Evolutionary conservation across 1,140 invertebrate species (phyloP).

Genomic region (Lycorma delicatula): DNA sequence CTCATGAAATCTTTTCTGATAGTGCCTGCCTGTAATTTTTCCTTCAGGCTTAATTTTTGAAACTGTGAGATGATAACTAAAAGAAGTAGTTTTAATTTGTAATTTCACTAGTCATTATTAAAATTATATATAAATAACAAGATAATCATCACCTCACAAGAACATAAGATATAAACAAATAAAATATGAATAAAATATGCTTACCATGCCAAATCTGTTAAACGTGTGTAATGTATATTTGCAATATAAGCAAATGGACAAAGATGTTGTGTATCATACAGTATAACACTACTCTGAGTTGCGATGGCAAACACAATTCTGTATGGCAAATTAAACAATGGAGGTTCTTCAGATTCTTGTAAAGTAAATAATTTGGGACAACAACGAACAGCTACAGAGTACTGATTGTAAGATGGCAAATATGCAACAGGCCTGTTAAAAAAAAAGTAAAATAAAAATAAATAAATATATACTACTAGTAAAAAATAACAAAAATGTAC

Average conservation of each 20-base stretch:
- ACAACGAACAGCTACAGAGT: constrained; percentile 70
- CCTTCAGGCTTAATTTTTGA: too few species aligned
- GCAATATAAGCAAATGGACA: constrained; percentile 75
- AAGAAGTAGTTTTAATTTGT: too few species aligned
- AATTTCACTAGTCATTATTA: not conserved
- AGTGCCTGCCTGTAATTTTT: too few species aligned
- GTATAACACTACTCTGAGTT: constrained; percentile 72
- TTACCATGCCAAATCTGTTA: constrained; percentile 87
- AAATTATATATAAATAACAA: not conserved
- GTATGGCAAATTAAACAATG: constrained; percentile 60
- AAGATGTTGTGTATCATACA: constrained; percentile 88
- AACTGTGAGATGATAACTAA: too few species aligned
- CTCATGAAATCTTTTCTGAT: too few species aligned
- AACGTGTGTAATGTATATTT: constrained; percentile 88
- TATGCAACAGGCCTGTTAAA: constrained; percentile 65
- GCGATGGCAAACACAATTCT: constrained; percentile 85
- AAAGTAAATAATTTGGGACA: constrained; percentile 68
- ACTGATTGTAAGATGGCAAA: constrained; percentile 68
- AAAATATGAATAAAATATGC: constrained; percentile 15
- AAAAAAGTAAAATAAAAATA: constrained; percentile 12
- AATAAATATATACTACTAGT: not conserved
- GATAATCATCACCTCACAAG: not conserved
- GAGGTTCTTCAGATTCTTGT: constrained; percentile 43
- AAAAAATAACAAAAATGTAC: too few species aligned
- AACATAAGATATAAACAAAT: too few species aligned